Evolutionary conservation across 2,113 vertebrate species (phyloP), one percentile per base, ranked within the genome.

Genomic region (Tachuris rubrigastra): DNA sequence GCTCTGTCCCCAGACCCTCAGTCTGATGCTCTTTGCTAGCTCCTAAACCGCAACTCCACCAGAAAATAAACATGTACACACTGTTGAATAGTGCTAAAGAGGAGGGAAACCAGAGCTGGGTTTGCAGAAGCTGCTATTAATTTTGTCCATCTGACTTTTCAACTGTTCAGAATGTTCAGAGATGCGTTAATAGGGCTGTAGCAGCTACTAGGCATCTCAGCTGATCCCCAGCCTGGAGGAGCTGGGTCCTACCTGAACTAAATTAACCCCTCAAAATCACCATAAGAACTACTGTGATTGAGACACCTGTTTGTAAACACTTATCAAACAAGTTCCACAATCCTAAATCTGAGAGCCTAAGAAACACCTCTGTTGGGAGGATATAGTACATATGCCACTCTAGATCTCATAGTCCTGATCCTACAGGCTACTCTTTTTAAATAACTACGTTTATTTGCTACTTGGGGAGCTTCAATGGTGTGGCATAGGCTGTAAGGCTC

Each of bases 81-180:
- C 35, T 75, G 27, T 67, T 87, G 56, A 81, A 28, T 66, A n/a
- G 14, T 17, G 35, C 21, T 63, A 39, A 78, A 59, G 46, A 81
- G 33, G 42, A 74, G 58, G 72, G 14, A 86, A 96, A 75, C 19
- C 30, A 74, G 60, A 90, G 27, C 47, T 78, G 47, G 22, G 85
- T 91, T 78, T 85, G 31, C 58, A 87, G 62, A 76, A 87, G 28
- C 68, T 75, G 69, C 18, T 77, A 44, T 49, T 86, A 81, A 71
- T 94, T 89, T 95, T 84, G 21, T 66, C 41, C 46, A 10, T 67
- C 47, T 84, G 75, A 90, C 80, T 96, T 95, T 92, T 81, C 14
- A 80, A 5, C 47, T n/a, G n/a, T 87, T 93, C 21, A 6, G 8
- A 89, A 47, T 42, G 16, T 55, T 92, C 67, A 35, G 44, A 68